Base-by-base conservation (phyloP, 1,140 invertebrate genomes). In the Lithobius niger region DNA sequence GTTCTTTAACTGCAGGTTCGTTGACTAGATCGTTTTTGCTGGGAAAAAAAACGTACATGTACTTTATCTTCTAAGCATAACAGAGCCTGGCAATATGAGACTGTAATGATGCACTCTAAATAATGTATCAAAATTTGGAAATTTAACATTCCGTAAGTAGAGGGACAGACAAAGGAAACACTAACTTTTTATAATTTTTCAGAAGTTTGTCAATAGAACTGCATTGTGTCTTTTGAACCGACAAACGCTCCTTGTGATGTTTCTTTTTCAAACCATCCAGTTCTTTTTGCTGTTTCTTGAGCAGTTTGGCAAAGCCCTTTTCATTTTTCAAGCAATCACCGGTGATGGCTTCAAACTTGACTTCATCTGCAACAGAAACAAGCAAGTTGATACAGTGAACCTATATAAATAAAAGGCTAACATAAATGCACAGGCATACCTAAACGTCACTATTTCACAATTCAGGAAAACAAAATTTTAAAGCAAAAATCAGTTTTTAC, bases 231-330 rank as follows among this genome's bases (percentile, higher is more conserved):
- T 97, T 96, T 70, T 97, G 94, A 65, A 98, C 81, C 18, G 80
- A 70, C 59, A 85, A 76, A 66, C 89, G 83, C 72, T 98, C 94
- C 68, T 99, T 99, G 57, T 84, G 79, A 60, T 99, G 94, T 56
- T 85, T 82, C 66, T 97, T 97, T 66, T 83, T 85, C 69, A 97
- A 74, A 10, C 84, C 75, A 59, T 99, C 95, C 55, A 94, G 66
- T 63, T 99, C 95, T 67, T 98, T 98, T 68, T 89, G 84, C 62
- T 98, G 93, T 67, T 97, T 98, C 64, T 92, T 88, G 31, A 86
- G 80, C n/a, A 89, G 81, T 74, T 99, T 99, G 61, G 86, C 75
- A 73, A 90, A 98, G 42, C 82, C 83, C 72, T 99, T 99, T 66
- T 98, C 94, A 62, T 83, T 80, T 27, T 86, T 82, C 40, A 99